Conservation (phyloP, 2,113 vertebrate genomes). For the Falcunculus frontatus region DNA sequence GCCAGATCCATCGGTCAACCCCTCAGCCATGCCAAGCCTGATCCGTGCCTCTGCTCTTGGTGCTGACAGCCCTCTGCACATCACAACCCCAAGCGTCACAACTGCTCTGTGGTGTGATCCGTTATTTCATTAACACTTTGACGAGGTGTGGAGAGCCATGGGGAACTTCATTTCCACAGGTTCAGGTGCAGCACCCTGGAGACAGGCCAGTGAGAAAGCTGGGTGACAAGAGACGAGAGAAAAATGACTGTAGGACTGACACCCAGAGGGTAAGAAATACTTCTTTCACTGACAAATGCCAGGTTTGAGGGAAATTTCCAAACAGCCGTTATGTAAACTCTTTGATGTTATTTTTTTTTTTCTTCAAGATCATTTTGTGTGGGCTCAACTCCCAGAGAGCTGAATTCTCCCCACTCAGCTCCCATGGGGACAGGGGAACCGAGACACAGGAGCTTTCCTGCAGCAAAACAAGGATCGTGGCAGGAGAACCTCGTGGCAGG, state of each 20-base stretch:
- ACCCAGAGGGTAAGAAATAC: background rate
- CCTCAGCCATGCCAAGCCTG: rapidly evolving
- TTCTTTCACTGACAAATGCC: background rate
- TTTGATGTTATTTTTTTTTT: background rate
- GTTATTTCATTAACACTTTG: conserved; percentile 1
- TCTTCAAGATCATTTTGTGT: rapidly evolving
- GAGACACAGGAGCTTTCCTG: background rate
- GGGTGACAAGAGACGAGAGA: background rate
- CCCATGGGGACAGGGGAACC: rapidly evolving
- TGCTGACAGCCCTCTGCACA: background rate
- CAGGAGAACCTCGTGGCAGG: background rate
- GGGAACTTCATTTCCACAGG: background rate
- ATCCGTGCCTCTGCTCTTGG: background rate
- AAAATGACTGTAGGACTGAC: background rate
- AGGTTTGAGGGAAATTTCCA: background rate
- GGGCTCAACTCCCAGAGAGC: background rate
- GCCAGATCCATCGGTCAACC: rapidly evolving
- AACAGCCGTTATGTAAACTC: background rate
- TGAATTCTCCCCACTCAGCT: background rate
- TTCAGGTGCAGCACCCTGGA: background rate
- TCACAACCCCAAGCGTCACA: rapidly evolving
- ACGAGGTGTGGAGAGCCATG: background rate
- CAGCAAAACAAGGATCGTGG: background rate
- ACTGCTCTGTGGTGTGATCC: background rate
- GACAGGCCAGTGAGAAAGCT: background rate